A percentile compares a stretch with the other conserved stretches of the same genome.
These are phyloP conservation scores for Myodes glareolus DNA, from an alignment of 2,113 vertebrate genomes.

Conservation along the genomic window DNA sequence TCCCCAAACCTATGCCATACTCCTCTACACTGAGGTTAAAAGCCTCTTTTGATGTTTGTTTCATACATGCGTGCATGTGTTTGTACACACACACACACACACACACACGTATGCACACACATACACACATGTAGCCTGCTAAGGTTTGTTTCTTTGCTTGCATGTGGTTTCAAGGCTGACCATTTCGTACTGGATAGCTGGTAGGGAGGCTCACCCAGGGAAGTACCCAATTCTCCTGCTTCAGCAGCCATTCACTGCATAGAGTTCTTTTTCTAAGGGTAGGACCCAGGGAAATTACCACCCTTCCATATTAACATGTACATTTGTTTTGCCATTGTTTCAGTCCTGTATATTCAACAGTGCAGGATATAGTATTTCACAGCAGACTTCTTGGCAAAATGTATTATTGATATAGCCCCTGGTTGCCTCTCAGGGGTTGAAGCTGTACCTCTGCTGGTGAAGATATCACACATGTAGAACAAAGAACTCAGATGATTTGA, in stretches of 20 bases:
- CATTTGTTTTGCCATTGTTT: not conserved
- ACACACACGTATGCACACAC: not conserved
- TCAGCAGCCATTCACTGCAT: not conserved
- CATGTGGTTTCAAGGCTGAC: not conserved
- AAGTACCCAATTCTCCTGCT: not conserved
- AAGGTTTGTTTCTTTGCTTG: too few species aligned
- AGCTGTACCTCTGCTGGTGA: not conserved
- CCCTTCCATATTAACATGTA: not conserved
- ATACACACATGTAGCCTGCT: not conserved
- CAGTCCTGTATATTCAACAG: not conserved
- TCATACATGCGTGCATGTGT: not conserved
- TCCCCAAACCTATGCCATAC: not conserved
- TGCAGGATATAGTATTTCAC: not conserved
- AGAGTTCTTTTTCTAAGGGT: not conserved
- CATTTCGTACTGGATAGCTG: not conserved
- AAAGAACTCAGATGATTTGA: not conserved
- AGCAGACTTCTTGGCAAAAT: not conserved
- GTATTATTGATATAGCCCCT: not conserved
- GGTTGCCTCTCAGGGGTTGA: not conserved
- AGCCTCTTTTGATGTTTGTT: not conserved
- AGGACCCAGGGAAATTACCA: too few species aligned
- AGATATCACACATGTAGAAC: too few species aligned
- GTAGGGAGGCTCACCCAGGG: not conserved
- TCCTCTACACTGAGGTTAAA: not conserved
- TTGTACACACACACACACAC: not conserved